These are phyloP conservation scores for Elymnias hypermnestra DNA, from an alignment of 1,140 invertebrate species.

Conservation along the genomic window DNA sequence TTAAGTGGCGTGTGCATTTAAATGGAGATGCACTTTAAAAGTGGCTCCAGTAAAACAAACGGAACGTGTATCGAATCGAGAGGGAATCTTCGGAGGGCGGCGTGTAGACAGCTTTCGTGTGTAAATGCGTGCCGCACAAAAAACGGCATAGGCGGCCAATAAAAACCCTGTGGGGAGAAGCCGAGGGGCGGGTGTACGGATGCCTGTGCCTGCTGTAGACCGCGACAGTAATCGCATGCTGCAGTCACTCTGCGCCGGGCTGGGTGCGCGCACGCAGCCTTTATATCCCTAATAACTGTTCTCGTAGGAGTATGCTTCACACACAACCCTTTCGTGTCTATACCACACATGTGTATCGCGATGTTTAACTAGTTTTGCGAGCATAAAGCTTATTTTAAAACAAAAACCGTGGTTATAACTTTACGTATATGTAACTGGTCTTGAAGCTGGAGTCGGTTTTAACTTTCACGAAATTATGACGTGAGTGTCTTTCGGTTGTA, in stretches of 20 bases:
- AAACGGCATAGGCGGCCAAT: slow-evolving; percentile 70
- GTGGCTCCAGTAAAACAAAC: slow-evolving; percentile 12
- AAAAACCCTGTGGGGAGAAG: slow-evolving; percentile 70
- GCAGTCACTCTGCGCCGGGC: slow-evolving; percentile 59
- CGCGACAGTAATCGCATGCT: slow-evolving; percentile 45
- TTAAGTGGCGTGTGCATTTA: slow-evolving; percentile 9
- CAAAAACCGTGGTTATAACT: neutral
- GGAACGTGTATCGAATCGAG: slow-evolving; percentile 50
- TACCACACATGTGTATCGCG: neutral
- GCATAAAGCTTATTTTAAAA: neutral
- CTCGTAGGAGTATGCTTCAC: slow-evolving; percentile 6
- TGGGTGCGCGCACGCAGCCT: slow-evolving; percentile 65
- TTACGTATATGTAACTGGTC: neutral
- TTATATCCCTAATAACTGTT: slow-evolving; percentile 29
- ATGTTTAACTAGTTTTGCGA: neutral
- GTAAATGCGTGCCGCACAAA: slow-evolving; percentile 63
- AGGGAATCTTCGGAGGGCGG: slow-evolving; percentile 59
- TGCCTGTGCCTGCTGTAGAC: slow-evolving; percentile 36
- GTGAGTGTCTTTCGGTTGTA: slow-evolving; percentile 42
- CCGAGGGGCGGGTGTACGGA: slow-evolving; percentile 63
- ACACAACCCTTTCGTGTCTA: no score
- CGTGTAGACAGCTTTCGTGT: slow-evolving; percentile 61
- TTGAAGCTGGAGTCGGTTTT: neutral
- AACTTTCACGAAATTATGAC: slow-evolving; percentile 33
- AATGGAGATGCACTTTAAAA: slow-evolving; percentile 34